Conservation (phyloP, 2,888 invertebrate species). For the Podabrus alpinus region DNA sequence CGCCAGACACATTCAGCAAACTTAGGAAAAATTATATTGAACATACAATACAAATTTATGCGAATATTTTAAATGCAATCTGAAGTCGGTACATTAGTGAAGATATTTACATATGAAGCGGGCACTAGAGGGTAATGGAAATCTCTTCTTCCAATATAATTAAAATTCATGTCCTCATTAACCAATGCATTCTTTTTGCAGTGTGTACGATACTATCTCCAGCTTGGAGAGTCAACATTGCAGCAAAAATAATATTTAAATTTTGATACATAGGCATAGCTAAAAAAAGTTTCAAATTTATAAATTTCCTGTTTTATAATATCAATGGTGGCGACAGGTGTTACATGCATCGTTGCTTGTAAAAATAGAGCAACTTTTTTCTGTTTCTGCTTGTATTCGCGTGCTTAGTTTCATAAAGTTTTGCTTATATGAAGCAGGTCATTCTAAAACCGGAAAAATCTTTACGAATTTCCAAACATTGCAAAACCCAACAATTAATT, state of each 20-base stretch:
- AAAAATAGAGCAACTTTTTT: slow-evolving; percentile 1
- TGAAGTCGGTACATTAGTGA: background rate
- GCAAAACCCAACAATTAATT: background rate
- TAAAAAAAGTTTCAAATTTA: background rate
- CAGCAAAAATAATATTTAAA: background rate
- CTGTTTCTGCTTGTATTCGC: background rate
- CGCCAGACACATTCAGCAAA: background rate
- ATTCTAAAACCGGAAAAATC: background rate
- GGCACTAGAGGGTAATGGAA: background rate
- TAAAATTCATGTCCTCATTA: background rate
- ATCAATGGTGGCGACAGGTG: background rate
- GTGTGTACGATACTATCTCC: background rate
- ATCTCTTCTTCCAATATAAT: background rate
- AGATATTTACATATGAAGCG: background rate
- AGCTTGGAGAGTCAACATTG: too few relatives aligned
- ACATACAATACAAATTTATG: background rate
- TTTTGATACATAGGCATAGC: background rate
- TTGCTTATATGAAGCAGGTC: background rate
- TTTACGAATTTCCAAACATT: background rate
- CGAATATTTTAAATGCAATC: background rate
- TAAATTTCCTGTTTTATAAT: slow-evolving; percentile 1
- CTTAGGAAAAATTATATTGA: background rate
- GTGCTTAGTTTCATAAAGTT: background rate
- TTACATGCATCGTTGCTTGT: background rate
- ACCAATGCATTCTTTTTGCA: background rate